Evolutionary conservation across 2,797 vertebrate species (phyloP).

Genomic region (Fratercula arctica): DNA sequence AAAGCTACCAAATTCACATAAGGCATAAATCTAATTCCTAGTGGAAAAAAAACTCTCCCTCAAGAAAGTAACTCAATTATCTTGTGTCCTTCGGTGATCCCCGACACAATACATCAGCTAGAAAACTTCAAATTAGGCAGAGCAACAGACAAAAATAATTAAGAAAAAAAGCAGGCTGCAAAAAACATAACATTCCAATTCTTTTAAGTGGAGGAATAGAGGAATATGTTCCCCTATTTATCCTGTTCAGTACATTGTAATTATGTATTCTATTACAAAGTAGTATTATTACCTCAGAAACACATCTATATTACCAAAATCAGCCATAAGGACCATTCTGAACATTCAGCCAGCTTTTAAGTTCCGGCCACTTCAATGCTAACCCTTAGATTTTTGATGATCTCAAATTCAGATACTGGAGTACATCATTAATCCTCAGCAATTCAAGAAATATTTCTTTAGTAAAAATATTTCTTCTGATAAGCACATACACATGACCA

Average conservation of each 20-base stretch:
- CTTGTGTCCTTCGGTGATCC: background rate
- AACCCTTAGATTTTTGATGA: background rate
- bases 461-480: background rate
- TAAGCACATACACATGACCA: background rate
- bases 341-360: background rate
- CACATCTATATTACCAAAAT: background rate
- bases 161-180: background rate
- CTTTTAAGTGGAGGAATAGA: background rate
- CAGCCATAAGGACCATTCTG: background rate
- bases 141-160: background rate
- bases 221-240: rapidly evolving
- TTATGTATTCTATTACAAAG: background rate
- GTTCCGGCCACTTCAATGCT: background rate
- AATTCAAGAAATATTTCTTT: background rate
- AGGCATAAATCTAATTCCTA: background rate
- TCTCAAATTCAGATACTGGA: background rate
- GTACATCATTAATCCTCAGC: background rate
- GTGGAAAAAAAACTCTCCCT: background rate
- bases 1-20: background rate
- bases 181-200: rapidly evolving
- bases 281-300: background rate
- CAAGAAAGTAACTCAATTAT: constrained; percentile 13
- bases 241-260: background rate
- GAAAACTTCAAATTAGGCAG: background rate
- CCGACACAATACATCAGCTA: background rate